Conservation (phyloP, 1,140 invertebrate genomes). For the Drosophila kanapiae region DNA sequence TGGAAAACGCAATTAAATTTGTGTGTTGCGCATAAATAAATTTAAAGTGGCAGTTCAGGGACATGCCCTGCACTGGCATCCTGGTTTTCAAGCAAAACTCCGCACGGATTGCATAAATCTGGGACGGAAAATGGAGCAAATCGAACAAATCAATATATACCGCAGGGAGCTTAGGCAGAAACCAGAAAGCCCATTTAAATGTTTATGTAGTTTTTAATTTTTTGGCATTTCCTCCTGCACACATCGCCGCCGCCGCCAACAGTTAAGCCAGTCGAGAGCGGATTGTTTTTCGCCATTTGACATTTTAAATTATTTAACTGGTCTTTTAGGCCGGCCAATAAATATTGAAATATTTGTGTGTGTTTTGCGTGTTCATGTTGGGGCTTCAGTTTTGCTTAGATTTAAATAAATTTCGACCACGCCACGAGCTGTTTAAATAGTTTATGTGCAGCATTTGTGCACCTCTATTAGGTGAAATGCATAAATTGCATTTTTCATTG, state of each 20-base stretch:
- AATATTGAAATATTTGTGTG: slow-evolving; percentile 52
- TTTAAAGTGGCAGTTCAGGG: slow-evolving; percentile 50
- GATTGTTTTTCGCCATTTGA: slow-evolving; percentile 55
- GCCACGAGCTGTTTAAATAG: slow-evolving; percentile 46
- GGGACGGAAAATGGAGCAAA: slow-evolving; percentile 2
- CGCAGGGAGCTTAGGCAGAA: slow-evolving; percentile 34
- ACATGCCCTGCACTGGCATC: slow-evolving; percentile 9
- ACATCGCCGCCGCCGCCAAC: neutral
- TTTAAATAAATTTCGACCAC: slow-evolving; percentile 50
- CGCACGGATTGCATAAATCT: slow-evolving; percentile 47
- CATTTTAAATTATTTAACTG: slow-evolving; percentile 53
- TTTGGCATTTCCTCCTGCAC: slow-evolving; percentile 29
- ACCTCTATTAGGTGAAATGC: slow-evolving; percentile 66
- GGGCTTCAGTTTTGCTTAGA: slow-evolving; percentile 30
- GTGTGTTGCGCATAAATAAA: slow-evolving; percentile 61
- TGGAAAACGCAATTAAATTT: slow-evolving; percentile 68
- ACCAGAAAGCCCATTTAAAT: slow-evolving; percentile 32
- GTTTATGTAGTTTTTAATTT: slow-evolving; percentile 35
- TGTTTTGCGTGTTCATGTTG: slow-evolving; percentile 33
- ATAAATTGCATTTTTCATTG: slow-evolving; percentile 76
- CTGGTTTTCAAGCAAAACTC: slow-evolving; percentile 16
- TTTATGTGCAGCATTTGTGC: slow-evolving; percentile 57
- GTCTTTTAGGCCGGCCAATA: slow-evolving; percentile 37
- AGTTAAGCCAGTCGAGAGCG: slow-evolving; percentile 21
- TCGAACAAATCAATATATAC: slow-evolving; percentile 49